phyloP scores from a whole-genome alignment of 2,113 vertebrate species.

The Anhinga anhinga region DNA sequence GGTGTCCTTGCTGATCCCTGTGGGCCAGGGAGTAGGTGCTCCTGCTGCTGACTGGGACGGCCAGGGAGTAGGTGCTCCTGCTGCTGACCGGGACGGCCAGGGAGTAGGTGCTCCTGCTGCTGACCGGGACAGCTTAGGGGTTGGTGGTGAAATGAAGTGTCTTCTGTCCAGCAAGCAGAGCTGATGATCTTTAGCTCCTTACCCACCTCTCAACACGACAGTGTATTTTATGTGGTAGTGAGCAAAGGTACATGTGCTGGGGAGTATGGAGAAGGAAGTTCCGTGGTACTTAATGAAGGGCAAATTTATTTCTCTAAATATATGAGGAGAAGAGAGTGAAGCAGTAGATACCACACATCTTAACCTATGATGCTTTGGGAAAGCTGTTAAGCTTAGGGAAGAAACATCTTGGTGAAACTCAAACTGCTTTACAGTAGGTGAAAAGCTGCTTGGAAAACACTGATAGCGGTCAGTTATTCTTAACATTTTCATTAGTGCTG shows the following conservation, averaged over 20 bases:
- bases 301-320: background rate
- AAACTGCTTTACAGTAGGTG: background rate
- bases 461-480: background rate
- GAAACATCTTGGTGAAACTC: background rate
- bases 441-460: background rate
- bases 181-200: background rate
- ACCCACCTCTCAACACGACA: fast-evolving
- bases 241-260: background rate
- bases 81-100: background rate
- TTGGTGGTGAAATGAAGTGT: background rate
- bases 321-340: background rate
- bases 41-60: background rate
- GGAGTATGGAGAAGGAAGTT: background rate
- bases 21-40: background rate
- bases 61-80: too few species aligned
- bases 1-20: background rate
- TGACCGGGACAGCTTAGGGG: background rate
- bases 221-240: background rate
- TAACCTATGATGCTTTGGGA: fast-evolving
- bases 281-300: background rate
- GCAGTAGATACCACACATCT: background rate
- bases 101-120: background rate
- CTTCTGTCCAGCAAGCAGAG: background rate
- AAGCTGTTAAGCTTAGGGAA: background rate
- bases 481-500: background rate